Base-by-base conservation (phyloP, 2,113 vertebrate genomes). In the Thymallus thymallus region DNA sequence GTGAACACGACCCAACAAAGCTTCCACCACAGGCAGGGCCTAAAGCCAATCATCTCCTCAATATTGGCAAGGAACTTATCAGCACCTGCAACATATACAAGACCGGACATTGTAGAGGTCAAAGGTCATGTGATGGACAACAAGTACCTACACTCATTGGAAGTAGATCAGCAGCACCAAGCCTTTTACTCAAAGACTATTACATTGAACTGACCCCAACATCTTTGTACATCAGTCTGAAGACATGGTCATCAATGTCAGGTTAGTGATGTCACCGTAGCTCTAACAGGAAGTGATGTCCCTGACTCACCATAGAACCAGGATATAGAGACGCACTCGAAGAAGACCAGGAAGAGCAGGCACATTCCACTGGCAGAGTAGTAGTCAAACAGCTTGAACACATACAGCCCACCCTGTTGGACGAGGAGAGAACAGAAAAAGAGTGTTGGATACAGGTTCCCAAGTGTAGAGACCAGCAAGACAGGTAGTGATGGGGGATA, bases 361-460 rank as follows among this genome's bases (percentile, higher is more conserved):
- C 94, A 97, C 98, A 99, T 99, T 70, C 98, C 98, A 23, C 98
- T 99, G 72, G 98, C 98, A 18, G 98, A 99, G 87, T 99, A 99
- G 90, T 99, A 99, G 86, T 99, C 97, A 30, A 99, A 99, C 24
- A 99, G 94, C 77, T 99, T 99, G 90, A 99, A 99, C 76, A 99
- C 98, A 3, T 99, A 99, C 68, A 99, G 94, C 73, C 98, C 98
- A 72, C 98, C 98, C 98, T 99, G 84, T 29, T 35, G 55, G 84
- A 58, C 51, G 12, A 29, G 23, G 29, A 76, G 55, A 64, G 61
- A 9, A 41, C 35, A 10, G 9, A 41, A 7, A 41, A 9, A 41
- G 35, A 35, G 1, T 35, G 29, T 35, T 35, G 46, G 13, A 48
- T 4, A 48, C 14, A 4, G 10, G 46, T 48, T 51, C 12, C 14